Conservation (phyloP, 2,113 vertebrate species). For the Hemichromis elongatus region DNA sequence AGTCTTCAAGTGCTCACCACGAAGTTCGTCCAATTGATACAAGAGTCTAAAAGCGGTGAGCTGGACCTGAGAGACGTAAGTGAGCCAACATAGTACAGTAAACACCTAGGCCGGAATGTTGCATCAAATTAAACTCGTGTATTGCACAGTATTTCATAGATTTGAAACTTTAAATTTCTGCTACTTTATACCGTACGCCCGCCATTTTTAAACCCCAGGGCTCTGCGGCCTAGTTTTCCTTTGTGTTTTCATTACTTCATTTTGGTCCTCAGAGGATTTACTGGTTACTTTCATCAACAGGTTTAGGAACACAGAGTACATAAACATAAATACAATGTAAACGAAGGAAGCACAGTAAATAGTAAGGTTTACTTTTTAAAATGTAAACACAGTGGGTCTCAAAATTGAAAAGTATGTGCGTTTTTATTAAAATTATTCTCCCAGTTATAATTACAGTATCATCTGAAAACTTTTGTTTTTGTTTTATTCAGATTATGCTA, state of each 20-base stretch:
- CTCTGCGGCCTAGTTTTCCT: not conserved
- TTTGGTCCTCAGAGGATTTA: not conserved
- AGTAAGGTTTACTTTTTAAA: not conserved
- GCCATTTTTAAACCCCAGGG: not conserved
- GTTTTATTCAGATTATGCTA: not conserved
- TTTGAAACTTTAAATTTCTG: not conserved
- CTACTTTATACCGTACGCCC: not conserved
- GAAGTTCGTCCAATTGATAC: conserved; percentile 86
- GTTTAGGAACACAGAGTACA: not conserved
- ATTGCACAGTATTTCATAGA: not conserved
- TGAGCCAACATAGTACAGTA: not conserved
- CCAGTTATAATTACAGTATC: not conserved
- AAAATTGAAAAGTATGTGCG: not conserved
- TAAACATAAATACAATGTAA: not conserved
- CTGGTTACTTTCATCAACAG: not conserved
- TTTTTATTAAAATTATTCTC: not conserved
- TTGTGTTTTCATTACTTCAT: not conserved
- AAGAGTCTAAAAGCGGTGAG: conserved; percentile 85
- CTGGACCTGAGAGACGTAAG: conserved; percentile 87
- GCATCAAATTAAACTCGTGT: not conserved
- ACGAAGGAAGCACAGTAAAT: not conserved
- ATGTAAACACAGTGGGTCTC: not conserved
- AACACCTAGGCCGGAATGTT: not conserved
- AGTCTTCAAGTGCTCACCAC: conserved; percentile 84
- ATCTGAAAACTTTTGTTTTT: not conserved